Percentiles rank a stretch among this genome's conserved stretches.
Evolutionary conservation across 2,888 invertebrate genomes (phyloP).

Genomic region (Drosophila robusta): DNA sequence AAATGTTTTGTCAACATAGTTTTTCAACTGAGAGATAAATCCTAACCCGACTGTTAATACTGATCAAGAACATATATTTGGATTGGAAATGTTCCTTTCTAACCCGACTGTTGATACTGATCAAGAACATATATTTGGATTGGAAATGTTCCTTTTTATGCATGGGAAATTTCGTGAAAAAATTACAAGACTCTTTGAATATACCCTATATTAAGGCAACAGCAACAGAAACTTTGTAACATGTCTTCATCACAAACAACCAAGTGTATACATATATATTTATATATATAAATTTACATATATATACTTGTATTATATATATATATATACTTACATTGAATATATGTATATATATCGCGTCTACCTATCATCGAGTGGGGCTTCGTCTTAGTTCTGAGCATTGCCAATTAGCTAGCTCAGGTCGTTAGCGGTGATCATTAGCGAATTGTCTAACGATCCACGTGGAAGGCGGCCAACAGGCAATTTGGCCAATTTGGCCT

Average conservation of each 20-base stretch:
- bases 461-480: conserved; percentile 18
- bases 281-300: conserved; percentile 9
- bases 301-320: conserved; percentile 4
- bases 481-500: conserved; percentile 8
- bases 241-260: conserved; percentile 48
- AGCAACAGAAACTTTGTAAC: conserved; percentile 38
- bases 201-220: not conserved
- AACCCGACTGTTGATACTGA: too few relatives aligned
- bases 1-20: too few relatives aligned
- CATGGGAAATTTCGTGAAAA: not conserved
- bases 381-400: conserved; percentile 40
- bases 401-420: conserved; percentile 69
- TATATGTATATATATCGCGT: conserved; percentile 1
- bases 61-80: too few relatives aligned
- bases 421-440: conserved; percentile 72
- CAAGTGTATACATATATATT: conserved; percentile 10
- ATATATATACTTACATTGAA: not conserved
- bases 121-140: too few relatives aligned
- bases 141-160: too few relatives aligned
- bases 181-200: not conserved
- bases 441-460: conserved; percentile 72
- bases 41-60: too few relatives aligned
- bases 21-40: too few relatives aligned
- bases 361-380: conserved; percentile 7
- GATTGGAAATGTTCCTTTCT: too few relatives aligned